These are phyloP conservation scores for Megaleporinus macrocephalus DNA, from an alignment of 2,113 vertebrate genomes.

Conservation along the genomic window DNA sequence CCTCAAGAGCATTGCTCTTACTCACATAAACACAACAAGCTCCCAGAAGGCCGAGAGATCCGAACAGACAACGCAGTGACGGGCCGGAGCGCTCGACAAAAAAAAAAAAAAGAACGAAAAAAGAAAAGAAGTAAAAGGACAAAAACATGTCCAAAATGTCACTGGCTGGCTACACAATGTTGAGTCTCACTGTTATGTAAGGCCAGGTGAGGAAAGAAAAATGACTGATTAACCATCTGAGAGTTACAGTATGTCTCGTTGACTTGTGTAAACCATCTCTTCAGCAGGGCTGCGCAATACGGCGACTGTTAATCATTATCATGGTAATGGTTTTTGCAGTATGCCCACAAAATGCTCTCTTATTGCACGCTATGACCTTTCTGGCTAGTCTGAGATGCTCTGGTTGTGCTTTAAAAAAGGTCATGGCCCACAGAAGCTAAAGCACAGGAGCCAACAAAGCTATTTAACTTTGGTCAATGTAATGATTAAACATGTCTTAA, in stretches of 20 bases:
- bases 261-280: not conserved
- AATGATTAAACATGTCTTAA: no score
- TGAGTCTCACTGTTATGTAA: not conserved
- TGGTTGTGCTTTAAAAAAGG: no score
- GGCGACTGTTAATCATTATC: no score
- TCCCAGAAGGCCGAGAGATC: conserved; percentile 40
- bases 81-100: not conserved
- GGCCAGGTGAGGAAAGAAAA: not conserved
- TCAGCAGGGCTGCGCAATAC: no score
- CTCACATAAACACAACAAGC: conserved; percentile 68
- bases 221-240: not conserved
- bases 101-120: not conserved
- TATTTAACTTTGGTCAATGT: no score
- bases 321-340: no score
- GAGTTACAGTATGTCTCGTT: not conserved
- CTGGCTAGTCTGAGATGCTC: no score
- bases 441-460: no score
- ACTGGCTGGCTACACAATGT: not conserved
- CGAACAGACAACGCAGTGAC: conserved; percentile 25
- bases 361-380: no score
- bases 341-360: no score
- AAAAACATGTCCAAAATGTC: not conserved
- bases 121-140: not conserved
- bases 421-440: no score
- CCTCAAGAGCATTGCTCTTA: conserved; percentile 70